phyloP scores from a whole-genome alignment of 2,113 vertebrate species.

The Paralichthys olivaceus region DNA sequence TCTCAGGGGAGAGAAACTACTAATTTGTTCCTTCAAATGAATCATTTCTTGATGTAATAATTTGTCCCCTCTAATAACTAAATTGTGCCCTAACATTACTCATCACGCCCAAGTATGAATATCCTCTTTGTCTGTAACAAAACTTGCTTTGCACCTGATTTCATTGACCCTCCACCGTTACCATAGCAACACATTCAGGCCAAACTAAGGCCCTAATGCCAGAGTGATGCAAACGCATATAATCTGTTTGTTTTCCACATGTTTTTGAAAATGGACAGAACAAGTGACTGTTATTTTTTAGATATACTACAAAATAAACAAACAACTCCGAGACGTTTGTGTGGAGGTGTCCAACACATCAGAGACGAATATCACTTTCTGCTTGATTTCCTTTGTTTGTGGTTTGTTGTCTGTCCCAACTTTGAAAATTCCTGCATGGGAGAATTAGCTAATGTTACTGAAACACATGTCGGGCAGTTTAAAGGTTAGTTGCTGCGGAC shows the following conservation, averaged over 20 bases:
- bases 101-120: too few relatives aligned
- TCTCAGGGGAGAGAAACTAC: not conserved
- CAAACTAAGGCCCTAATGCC: not conserved
- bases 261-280: not conserved
- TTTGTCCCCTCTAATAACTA: not conserved
- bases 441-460: too few relatives aligned
- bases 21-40: not conserved
- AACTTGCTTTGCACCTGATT: not conserved
- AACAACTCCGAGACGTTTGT: too few relatives aligned
- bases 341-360: not conserved
- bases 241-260: not conserved
- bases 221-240: not conserved
- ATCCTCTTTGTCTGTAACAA: too few relatives aligned
- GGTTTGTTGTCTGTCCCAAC: too few relatives aligned
- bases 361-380: too few relatives aligned
- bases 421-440: too few relatives aligned
- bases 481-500: not conserved
- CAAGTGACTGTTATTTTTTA: too few relatives aligned
- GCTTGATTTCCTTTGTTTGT: too few relatives aligned
- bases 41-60: not conserved
- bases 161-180: not conserved
- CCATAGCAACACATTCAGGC: not conserved
- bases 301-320: too few relatives aligned
- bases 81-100: not conserved
- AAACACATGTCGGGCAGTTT: too few relatives aligned